These are phyloP conservation scores for Hetaerina americana DNA, from an alignment of 1,140 invertebrate genomes.

Conservation along the genomic window DNA sequence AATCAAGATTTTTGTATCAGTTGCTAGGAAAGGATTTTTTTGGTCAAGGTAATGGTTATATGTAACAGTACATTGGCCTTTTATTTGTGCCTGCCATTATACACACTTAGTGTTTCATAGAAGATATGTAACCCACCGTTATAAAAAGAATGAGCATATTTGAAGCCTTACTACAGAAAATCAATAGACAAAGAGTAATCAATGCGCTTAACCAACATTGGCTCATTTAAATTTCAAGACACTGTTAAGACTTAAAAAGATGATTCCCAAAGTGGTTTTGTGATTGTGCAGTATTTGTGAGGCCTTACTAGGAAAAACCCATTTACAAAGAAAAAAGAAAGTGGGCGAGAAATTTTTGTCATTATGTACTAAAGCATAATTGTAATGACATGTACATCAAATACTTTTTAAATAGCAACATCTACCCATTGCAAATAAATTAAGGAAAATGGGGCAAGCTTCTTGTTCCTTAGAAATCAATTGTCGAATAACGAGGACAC, in stretches of 20 bases:
- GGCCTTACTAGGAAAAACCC: background rate
- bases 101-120: background rate
- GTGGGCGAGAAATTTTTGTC: no score
- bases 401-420: no score
- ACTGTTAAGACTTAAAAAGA: no score
- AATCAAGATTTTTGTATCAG: background rate
- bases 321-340: no score
- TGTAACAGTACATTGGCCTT: background rate
- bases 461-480: no score
- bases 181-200: background rate
- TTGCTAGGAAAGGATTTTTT: background rate
- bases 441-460: no score
- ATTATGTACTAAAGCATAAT: no score
- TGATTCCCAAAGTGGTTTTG: background rate
- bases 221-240: no score
- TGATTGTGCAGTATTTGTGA: background rate
- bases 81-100: background rate
- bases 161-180: background rate
- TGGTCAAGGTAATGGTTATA: background rate
- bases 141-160: background rate
- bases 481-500: no score
- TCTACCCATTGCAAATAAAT: no score
- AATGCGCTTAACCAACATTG: background rate
- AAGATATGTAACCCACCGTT: background rate
- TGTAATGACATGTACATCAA: no score